These are phyloP conservation scores for Acipenser ruthenus DNA, from an alignment of 2,797 vertebrate genomes.

Conservation along the genomic window DNA sequence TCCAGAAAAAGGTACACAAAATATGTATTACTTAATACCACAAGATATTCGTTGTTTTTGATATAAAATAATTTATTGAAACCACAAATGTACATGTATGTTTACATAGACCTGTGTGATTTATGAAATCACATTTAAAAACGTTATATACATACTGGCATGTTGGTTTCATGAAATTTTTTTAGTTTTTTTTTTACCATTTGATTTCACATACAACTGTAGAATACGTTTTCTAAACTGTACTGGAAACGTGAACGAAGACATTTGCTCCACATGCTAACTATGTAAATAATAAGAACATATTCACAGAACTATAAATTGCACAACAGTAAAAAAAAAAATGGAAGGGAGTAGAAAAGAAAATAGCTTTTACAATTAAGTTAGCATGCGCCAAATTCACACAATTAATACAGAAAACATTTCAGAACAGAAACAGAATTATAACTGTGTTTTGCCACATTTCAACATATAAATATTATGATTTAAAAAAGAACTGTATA, in stretches of 20 bases:
- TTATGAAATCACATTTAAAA: constrained; percentile 11
- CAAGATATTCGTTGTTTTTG: constrained; percentile 20
- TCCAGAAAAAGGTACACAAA: no score
- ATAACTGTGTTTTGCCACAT: constrained; percentile 26
- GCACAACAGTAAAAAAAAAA: constrained; percentile 27
- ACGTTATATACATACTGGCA: constrained; percentile 9
- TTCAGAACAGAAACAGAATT: constrained; percentile 6
- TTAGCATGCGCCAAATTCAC: constrained; percentile 60
- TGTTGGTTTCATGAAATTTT: constrained; percentile 26
- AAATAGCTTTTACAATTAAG: constrained; percentile 35
- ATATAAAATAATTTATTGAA: constrained; percentile 62
- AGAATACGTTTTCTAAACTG: constrained; percentile 41
- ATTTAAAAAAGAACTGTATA: constrained; percentile 57
- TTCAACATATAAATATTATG: constrained; percentile 69
- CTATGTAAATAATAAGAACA: constrained; percentile 48
- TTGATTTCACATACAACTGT: constrained; percentile 48
- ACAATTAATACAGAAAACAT: constrained; percentile 21
- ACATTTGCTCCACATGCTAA: constrained; percentile 56
- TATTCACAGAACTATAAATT: neutral
- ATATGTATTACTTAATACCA: no score
- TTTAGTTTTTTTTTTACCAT: constrained; percentile 52
- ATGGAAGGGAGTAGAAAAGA: constrained; percentile 21
- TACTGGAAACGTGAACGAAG: constrained; percentile 35
- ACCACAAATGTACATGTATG: constrained; percentile 56
- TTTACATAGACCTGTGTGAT: constrained; percentile 1